Conservation (phyloP, 2,113 vertebrate genomes). For the Tauraco erythrolophus region DNA sequence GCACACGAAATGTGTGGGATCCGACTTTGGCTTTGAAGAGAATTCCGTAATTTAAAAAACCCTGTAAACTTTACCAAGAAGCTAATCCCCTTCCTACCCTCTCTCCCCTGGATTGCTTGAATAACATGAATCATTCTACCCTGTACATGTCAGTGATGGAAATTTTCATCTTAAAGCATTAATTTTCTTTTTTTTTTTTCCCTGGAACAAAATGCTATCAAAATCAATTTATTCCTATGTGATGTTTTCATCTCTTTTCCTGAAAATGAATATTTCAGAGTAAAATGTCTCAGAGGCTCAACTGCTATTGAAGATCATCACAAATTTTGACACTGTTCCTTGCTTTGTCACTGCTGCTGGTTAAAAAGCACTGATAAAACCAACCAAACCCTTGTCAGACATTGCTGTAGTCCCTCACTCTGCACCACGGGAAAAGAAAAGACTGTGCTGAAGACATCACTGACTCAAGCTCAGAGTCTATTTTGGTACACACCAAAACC, state of each 20-base stretch:
- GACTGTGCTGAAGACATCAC: not conserved
- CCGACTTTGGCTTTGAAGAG: not conserved
- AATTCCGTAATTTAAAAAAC: not conserved
- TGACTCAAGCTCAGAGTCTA: not conserved
- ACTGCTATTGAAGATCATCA: no score
- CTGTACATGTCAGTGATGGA: not conserved
- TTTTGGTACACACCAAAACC: not conserved
- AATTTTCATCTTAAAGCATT: not conserved
- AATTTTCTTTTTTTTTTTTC: not conserved
- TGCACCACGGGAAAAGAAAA: not conserved
- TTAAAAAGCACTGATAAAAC: not conserved
- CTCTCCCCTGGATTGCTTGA: not conserved
- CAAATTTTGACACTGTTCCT: not conserved
- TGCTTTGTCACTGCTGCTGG: not conserved
- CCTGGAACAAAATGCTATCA: not conserved
- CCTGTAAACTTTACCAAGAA: not conserved
- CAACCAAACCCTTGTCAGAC: accelerated
- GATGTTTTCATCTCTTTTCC: not conserved
- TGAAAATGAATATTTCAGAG: not conserved
- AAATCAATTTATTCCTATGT: not conserved
- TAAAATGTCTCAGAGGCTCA: not conserved
- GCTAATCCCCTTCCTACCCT: not conserved
- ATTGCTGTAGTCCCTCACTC: not conserved
- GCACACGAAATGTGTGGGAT: not conserved
- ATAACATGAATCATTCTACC: conserved; percentile 8